Evolutionary conservation across 2,888 invertebrate species (phyloP).

Genomic region (Amitus sp.): DNA sequence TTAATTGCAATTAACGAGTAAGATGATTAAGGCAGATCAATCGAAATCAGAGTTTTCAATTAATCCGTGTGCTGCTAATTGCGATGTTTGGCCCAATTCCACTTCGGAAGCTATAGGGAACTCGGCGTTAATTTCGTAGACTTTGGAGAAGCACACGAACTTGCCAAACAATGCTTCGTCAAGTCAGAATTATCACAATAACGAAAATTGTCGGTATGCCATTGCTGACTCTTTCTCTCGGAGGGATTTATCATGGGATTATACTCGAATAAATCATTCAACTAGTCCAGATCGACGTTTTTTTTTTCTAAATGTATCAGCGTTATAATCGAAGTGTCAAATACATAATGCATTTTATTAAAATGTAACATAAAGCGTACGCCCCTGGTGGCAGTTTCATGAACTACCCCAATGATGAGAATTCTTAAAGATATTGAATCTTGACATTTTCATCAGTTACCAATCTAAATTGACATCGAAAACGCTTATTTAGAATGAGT

Average conservation of each 20-base stretch:
- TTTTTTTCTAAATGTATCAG: no score
- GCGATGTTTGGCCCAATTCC: neutral
- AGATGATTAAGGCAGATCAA: constrained; percentile 3
- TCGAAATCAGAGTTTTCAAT: neutral
- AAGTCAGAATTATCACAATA: neutral
- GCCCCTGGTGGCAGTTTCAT: no score
- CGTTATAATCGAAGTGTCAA: no score
- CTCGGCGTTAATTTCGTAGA: constrained; percentile 4
- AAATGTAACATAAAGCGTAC: no score
- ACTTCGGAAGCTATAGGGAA: neutral
- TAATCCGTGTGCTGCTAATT: constrained; percentile 2
- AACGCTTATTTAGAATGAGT: no score
- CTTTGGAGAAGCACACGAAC: neutral
- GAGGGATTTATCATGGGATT: constrained; percentile 2
- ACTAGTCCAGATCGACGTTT: constrained; percentile 1
- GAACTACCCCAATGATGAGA: no score
- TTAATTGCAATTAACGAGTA: neutral
- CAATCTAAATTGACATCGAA: no score
- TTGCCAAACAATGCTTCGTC: constrained; percentile 8
- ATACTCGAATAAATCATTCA: constrained; percentile 1
- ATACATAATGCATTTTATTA: no score
- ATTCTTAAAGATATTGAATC: no score
- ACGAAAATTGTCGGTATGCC: neutral
- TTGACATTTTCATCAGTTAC: no score
- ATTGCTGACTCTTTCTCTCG: neutral